Evolutionary conservation across 1,140 invertebrate species (phyloP).

Genomic region (Drosophila leontia): DNA sequence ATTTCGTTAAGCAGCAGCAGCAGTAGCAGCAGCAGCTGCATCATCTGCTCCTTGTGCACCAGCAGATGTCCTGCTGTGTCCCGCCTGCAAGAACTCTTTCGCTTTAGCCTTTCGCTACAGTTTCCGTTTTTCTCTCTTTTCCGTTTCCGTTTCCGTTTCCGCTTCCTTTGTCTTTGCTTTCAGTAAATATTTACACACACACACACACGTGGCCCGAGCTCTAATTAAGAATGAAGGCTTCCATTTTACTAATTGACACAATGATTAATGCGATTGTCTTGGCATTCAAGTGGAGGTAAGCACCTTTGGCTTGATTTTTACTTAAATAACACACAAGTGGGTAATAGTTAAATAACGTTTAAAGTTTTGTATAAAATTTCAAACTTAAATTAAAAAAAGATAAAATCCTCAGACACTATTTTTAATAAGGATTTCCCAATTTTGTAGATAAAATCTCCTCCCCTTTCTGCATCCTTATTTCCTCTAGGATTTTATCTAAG

Average conservation of each 20-base stretch:
- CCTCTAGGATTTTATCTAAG: not conserved
- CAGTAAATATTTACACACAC: slow-evolving; percentile 30
- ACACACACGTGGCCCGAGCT: not conserved
- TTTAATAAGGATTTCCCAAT: not conserved
- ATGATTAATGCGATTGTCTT: slow-evolving; percentile 39
- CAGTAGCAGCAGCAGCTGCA: slow-evolving; percentile 40
- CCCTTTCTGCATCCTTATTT: fast-evolving
- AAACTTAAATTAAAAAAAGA: too few species aligned
- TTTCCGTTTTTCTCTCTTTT: not conserved
- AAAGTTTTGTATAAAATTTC: not conserved
- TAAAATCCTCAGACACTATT: too few species aligned
- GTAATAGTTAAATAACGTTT: not conserved
- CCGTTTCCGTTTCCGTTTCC: not conserved
- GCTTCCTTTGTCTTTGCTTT: slow-evolving; percentile 1
- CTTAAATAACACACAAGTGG: not conserved
- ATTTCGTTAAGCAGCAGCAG: slow-evolving; percentile 72
- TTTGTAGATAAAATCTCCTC: not conserved
- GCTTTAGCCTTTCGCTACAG: not conserved
- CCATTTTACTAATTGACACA: slow-evolving; percentile 44
- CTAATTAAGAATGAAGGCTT: slow-evolving; percentile 38
- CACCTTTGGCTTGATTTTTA: not conserved
- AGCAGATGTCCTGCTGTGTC: slow-evolving; percentile 32
- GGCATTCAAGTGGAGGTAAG: not conserved
- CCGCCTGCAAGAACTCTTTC: not conserved
- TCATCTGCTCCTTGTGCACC: slow-evolving; percentile 5